Percentiles rank a stretch among this genome's conserved stretches.
Conservation (phyloP, 2,888 invertebrate genomes). For the Alloscopus bannaensis region DNA sequence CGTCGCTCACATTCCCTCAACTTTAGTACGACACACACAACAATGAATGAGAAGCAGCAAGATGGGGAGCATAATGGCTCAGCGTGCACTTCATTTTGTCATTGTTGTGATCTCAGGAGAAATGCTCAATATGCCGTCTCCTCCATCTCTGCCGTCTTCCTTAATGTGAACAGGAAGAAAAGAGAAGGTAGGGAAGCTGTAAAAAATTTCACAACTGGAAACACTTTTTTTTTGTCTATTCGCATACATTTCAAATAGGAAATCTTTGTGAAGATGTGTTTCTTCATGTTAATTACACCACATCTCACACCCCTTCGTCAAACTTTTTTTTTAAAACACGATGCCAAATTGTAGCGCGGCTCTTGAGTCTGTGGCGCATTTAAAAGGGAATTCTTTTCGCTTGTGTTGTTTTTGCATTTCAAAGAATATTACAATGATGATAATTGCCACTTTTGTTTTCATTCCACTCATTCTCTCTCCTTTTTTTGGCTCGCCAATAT, state of each 20-base stretch:
- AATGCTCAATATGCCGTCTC: slow-evolving; percentile 33
- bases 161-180: slow-evolving; percentile 44
- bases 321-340: too few relatives aligned
- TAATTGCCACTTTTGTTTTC: slow-evolving; percentile 9
- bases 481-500: slow-evolving; percentile 12
- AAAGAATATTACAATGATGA: slow-evolving; percentile 1
- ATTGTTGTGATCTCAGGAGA: slow-evolving; percentile 51
- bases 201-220: slow-evolving; percentile 12
- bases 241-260: not conserved
- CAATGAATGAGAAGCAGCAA: slow-evolving; percentile 35
- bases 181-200: slow-evolving; percentile 24
- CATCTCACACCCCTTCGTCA: too few relatives aligned
- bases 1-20: not conserved
- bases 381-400: not conserved
- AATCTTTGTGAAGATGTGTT: not conserved
- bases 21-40: not conserved
- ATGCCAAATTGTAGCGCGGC: not conserved
- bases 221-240: slow-evolving; percentile 7
- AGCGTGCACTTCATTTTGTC: slow-evolving; percentile 56
- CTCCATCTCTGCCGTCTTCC: not conserved
- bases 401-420: too few relatives aligned
- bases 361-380: not conserved
- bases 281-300: not conserved
- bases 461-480: too few relatives aligned
- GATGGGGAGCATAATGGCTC: slow-evolving; percentile 53